Base-by-base conservation (phyloP, 2,113 vertebrate genomes). In the Anguilla rostrata region DNA sequence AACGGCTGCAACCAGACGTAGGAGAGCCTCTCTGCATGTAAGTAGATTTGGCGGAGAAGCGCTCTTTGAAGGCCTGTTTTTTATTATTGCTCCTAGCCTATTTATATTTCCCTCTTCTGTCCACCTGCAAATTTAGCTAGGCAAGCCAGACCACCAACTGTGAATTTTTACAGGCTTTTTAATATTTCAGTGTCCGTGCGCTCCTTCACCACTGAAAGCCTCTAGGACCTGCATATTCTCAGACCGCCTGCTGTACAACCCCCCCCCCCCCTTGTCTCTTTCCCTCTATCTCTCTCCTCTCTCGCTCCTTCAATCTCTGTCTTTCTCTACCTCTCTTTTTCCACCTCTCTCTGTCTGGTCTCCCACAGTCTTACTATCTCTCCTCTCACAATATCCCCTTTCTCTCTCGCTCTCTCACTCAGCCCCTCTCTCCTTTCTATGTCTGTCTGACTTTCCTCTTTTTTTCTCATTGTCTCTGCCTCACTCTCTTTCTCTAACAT, bases 71-170 rank as follows among this genome's bases (percentile, higher is more conserved):
- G n/a, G n/a, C 78, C 78, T 22, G 85, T 2, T 53, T 11, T 49
- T 82, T 40, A n/a, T 88, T 78, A 57, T 82, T 86, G 87, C 81
- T 39, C 12, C 78, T 43, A 12, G 82, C 63, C 89, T 82, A 41
- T 60, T 88, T 4, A 57, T 88, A 87, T 91, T 87, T 26, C 46
- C 84, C 34, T 11, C 49, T 79, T 43, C 84, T 39, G 57, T 87
- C 26, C 85, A 88, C 87, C 88, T 88, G 83, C 87, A 46, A 83
- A 87, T 87, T 26, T 18, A 40, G 81, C 79, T 89, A 87, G 88
- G 78, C 15, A 18, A 81, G 87, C 75, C 60, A 89, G 83, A 91
- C 93, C 89, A 89, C 90, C 92, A 91, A 90, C 91, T 92, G 92
- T 86, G 89, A 87, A 87, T 49, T 86, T 91, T 89, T 88, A 89